Conservation (phyloP, 2,888 invertebrate species). For the Sarcophaga caerulescens region DNA sequence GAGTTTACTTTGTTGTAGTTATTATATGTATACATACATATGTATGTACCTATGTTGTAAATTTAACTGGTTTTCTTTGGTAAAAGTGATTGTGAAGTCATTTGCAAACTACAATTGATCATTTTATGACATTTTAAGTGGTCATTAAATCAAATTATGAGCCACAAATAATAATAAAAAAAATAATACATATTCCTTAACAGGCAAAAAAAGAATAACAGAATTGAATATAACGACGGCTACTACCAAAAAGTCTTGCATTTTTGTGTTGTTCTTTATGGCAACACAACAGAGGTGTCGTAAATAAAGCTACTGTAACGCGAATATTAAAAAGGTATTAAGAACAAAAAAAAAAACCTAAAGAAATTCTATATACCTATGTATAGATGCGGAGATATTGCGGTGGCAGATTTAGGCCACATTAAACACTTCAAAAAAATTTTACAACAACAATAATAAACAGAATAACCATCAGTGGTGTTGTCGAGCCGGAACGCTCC, state of each 20-base stretch:
- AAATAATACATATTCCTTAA: too few relatives aligned
- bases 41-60: not conserved
- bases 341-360: conserved; percentile 1
- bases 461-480: not conserved
- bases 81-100: conserved; percentile 32
- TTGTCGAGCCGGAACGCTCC: too few relatives aligned
- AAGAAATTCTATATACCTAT: conserved; percentile 69
- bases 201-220: conserved; percentile 33
- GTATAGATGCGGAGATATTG: conserved; percentile 69
- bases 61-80: conserved; percentile 23
- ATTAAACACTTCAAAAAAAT: conserved; percentile 1
- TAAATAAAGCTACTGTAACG: conserved; percentile 20
- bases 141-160: conserved; percentile 68
- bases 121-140: conserved; percentile 66
- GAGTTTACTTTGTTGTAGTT: too few relatives aligned
- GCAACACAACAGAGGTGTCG: conserved; percentile 8
- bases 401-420: conserved; percentile 54
- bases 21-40: not conserved
- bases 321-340: not conserved
- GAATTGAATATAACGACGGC: conserved; percentile 4
- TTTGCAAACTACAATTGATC: conserved; percentile 62
- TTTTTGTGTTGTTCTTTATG: conserved; percentile 10
- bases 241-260: conserved; percentile 26
- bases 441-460: conserved; percentile 12
- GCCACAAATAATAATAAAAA: conserved; percentile 38